Conservation (phyloP, 2,888 invertebrate species). For the Chironomus tentans region DNA sequence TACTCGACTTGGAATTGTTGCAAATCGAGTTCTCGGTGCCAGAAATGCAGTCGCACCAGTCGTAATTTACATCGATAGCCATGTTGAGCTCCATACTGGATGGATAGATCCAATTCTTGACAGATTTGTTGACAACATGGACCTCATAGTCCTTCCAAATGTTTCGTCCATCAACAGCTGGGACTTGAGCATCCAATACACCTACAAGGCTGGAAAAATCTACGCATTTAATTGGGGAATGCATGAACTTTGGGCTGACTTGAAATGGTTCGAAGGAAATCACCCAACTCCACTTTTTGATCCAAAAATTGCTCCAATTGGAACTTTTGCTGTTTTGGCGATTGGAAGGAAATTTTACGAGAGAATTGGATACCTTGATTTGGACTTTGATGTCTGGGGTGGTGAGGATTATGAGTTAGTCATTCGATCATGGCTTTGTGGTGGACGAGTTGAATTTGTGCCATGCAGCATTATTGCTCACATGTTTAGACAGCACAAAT, state of each 20-base stretch:
- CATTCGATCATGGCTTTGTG: neutral
- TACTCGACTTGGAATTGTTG: neutral
- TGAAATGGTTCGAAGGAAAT: neutral
- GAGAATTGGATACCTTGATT: neutral
- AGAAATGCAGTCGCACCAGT: neutral
- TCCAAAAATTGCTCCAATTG: neutral
- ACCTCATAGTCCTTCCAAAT: neutral
- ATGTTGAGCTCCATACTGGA: neutral
- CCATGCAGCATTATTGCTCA: neutral
- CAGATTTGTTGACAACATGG: neutral
- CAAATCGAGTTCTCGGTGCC: neutral
- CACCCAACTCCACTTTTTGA: neutral
- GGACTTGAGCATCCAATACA: neutral
- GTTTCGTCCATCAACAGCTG: neutral
- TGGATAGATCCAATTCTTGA: slow-evolving; percentile 1
- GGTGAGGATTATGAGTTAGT: neutral
- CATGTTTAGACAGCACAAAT: neutral
- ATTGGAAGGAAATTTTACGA: neutral
- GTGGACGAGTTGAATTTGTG: neutral
- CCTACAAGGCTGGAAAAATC: neutral
- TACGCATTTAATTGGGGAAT: neutral
- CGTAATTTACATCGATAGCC: neutral
- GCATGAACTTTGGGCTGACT: neutral
- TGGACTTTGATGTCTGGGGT: neutral
- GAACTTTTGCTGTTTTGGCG: neutral